Evolutionary conservation across 2,888 invertebrate species (phyloP).

Genomic region (Patella depressa): DNA sequence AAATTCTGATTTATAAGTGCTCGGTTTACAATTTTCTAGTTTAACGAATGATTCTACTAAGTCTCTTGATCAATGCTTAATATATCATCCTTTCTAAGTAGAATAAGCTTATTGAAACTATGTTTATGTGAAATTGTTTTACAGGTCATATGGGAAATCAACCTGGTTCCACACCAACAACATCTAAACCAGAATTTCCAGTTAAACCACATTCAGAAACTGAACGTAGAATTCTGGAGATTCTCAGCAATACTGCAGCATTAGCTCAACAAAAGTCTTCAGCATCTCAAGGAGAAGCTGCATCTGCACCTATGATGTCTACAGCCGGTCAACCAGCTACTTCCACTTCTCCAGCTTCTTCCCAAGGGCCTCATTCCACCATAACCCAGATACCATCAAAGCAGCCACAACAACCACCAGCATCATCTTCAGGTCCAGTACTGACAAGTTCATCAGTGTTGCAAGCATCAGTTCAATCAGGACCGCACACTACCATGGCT

Average conservation of each 20-base stretch:
- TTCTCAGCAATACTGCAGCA: conserved; percentile 54
- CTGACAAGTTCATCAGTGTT: too few species aligned
- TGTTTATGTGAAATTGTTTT: not conserved
- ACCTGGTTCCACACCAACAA: conserved; percentile 16
- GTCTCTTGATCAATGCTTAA: too few species aligned
- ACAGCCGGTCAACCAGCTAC: conserved; percentile 16
- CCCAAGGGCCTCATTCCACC: conserved; percentile 8
- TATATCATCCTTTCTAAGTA: too few species aligned
- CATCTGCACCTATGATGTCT: conserved; percentile 18
- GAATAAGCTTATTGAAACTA: too few species aligned
- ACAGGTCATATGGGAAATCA: conserved; percentile 19
- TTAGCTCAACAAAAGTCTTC: conserved; percentile 36
- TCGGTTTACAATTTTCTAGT: too few species aligned
- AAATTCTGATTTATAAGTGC: too few species aligned
- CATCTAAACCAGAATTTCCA: conserved; percentile 47
- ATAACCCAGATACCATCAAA: conserved; percentile 2
- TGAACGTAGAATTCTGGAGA: conserved; percentile 62
- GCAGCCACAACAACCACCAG: conserved; percentile 3
- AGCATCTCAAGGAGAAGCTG: conserved; percentile 14
- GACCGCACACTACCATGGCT: conserved; percentile 2
- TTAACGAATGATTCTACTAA: too few species aligned
- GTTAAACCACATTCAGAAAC: conserved; percentile 64
- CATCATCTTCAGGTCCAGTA: conserved; percentile 6
- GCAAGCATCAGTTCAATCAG: not conserved
- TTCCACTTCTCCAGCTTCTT: conserved; percentile 11